Evolutionary conservation across 2,797 vertebrate genomes (phyloP), one percentile per base, ranked within the genome.

Genomic region (Periparus ater): DNA sequence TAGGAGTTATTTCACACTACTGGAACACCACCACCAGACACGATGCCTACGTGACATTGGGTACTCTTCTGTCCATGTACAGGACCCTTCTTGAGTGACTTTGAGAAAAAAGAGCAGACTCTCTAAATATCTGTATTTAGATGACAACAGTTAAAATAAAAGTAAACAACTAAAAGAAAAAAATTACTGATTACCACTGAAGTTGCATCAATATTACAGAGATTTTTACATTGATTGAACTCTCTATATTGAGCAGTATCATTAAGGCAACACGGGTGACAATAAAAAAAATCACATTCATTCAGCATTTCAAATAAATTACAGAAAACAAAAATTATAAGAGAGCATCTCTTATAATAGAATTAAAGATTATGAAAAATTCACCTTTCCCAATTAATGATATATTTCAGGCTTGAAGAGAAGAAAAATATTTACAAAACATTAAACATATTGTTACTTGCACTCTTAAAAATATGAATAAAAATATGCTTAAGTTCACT

Each of bases 21-120:
- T 25, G 32, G 45, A 62, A 42, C 1, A 2, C 3, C 13, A 34
- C 26, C 0, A 3, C 8, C 36, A 70, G 15, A 17, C 66, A 48
- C 0, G 0, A 53, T 21, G 47, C 13, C 20, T 36, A 1, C 6
- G 30, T 34, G 60, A 70, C 47, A 50, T 0, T 47, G 9, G 54
- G 25, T 17, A 54, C 10, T 13, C 11, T 66, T 86, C 58, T 58
- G 15, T 55, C 12, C 12, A 14, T 20, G 48, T 1, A 55, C 11
- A 77, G 22, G 13, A 72, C 34, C 47, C 21, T 44, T 36, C 12
- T 53, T 65, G 25, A 78, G 30, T 47, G 26, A 68, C 13, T 47
- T 7, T 42, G 34, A 93, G n/a, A 60, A 50, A 68, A 81, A 47
- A 61, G 58, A 22, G 6, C 55, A 73, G n/a, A 58, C 10, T 54